Evolutionary conservation across 1,140 invertebrate genomes (phyloP).

Genomic region (Caenorhabditis latens): DNA sequence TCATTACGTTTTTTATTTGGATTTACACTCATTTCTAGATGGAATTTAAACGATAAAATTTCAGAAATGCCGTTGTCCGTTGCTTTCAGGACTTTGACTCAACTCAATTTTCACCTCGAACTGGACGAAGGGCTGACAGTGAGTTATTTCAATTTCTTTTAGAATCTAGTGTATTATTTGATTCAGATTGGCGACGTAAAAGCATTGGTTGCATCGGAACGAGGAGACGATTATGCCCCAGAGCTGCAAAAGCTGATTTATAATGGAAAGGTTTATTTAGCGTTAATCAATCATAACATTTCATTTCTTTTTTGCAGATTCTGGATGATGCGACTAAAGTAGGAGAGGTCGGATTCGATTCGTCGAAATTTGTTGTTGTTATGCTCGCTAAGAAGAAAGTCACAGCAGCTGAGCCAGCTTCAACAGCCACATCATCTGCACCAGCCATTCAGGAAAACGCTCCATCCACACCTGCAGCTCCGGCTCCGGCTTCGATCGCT

Average conservation of each 20-base stretch:
- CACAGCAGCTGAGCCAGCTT: slow-evolving; percentile 9
- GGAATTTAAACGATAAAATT: background rate
- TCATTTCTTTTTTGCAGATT: slow-evolving; percentile 33
- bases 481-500: slow-evolving; percentile 32
- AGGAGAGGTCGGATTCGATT: slow-evolving; percentile 67
- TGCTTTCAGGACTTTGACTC: slow-evolving; percentile 62
- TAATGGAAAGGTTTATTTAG: slow-evolving; percentile 72
- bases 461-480: background rate
- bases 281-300: background rate
- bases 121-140: slow-evolving; percentile 51
- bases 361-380: slow-evolving; percentile 74
- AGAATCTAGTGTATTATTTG: background rate
- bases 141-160: slow-evolving; percentile 22
- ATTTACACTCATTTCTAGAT: too few species aligned
- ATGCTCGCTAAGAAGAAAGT: slow-evolving; percentile 70
- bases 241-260: slow-evolving; percentile 76
- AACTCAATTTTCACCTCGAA: slow-evolving; percentile 54
- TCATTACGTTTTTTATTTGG: too few species aligned
- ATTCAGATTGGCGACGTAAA: slow-evolving; percentile 73
- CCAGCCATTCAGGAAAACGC: slow-evolving; percentile 42
- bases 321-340: slow-evolving; percentile 69
- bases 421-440: slow-evolving; percentile 35
- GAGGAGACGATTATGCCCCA: slow-evolving; percentile 69
- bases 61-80: slow-evolving; percentile 23
- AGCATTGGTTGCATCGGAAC: slow-evolving; percentile 68